Evolutionary conservation across 2,888 invertebrate species (phyloP).

Genomic region (Sialis lutaria): DNA sequence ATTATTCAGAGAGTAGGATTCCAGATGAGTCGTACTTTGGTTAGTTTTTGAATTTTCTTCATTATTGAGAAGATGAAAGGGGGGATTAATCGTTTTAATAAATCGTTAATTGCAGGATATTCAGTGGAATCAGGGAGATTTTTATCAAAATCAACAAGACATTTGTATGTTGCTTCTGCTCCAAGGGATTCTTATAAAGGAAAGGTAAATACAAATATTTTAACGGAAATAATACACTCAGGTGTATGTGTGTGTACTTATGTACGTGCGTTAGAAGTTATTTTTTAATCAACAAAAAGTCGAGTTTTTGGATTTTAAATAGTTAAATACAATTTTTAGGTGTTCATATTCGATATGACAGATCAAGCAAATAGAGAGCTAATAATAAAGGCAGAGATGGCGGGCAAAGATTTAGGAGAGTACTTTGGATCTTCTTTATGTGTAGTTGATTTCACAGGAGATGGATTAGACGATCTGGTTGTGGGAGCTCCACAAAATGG

Average conservation of each 20-base stretch:
- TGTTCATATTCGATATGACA: conserved; percentile 26
- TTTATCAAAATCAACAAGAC: conserved; percentile 17
- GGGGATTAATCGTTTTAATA: too few relatives aligned
- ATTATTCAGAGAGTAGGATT: conserved; percentile 12
- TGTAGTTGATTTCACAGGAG: conserved; percentile 37
- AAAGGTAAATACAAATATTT: conserved; percentile 12
- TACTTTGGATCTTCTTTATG: conserved; percentile 44
- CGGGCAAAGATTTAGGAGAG: conserved; percentile 36
- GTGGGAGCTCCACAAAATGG: conserved; percentile 40
- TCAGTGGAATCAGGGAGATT: conserved; percentile 31
- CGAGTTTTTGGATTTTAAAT: too few relatives aligned
- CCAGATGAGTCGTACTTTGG: conserved; percentile 32
- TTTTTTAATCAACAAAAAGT: not conserved
- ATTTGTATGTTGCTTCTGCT: conserved; percentile 32
- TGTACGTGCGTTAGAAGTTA: too few relatives aligned
- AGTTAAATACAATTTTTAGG: conserved; percentile 18
- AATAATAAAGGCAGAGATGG: conserved; percentile 15
- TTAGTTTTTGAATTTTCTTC: conserved; percentile 12
- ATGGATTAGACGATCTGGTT: conserved; percentile 38
- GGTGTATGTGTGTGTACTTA: too few relatives aligned
- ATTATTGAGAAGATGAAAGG: too few relatives aligned
- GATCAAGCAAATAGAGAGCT: conserved; percentile 14
- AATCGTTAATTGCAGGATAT: conserved; percentile 23
- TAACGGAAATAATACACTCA: too few relatives aligned
- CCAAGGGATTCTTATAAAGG: conserved; percentile 27